Evolutionary conservation across 37 sponge, comb jelly and placozoan species (phyloP).

Genomic region (Tethya wilhelma): DNA sequence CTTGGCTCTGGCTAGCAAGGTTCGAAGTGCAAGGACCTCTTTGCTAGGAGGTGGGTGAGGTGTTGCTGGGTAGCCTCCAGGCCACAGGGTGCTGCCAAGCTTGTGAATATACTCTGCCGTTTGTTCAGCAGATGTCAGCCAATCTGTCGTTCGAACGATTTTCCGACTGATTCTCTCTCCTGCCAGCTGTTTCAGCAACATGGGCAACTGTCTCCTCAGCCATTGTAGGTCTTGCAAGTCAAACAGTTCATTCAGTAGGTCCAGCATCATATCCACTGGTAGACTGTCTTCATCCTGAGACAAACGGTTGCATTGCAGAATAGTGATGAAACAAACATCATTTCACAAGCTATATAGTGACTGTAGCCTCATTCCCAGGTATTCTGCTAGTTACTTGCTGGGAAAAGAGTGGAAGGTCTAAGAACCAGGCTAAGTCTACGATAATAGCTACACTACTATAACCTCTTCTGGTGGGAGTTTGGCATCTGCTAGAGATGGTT

Average conservation of each 20-base stretch:
- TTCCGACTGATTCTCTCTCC: slow-evolving; percentile 61
- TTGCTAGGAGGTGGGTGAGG: not conserved
- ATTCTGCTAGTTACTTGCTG: too few species aligned
- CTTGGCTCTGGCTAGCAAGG: slow-evolving; percentile 56
- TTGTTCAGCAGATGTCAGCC: slow-evolving; percentile 57
- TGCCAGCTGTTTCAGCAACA: slow-evolving; percentile 58
- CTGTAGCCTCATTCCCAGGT: too few species aligned
- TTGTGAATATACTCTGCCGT: slow-evolving; percentile 41
- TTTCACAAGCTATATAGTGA: too few species aligned
- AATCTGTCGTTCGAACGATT: slow-evolving; percentile 45
- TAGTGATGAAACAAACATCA: too few species aligned
- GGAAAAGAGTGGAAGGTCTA: too few species aligned
- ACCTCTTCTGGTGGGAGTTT: slow-evolving; percentile 15
- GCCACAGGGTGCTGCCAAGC: slow-evolving; percentile 64
- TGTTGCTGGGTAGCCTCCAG: slow-evolving; percentile 33
- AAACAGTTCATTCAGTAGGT: slow-evolving; percentile 72
- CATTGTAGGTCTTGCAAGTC: slow-evolving; percentile 53
- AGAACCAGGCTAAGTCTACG: too few species aligned
- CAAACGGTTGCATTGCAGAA: too few species aligned
- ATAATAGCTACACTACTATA: not conserved
- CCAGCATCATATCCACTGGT: slow-evolving; percentile 52
- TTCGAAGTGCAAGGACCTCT: slow-evolving; percentile 5
- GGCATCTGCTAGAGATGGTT: not conserved
- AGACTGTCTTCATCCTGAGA: slow-evolving; percentile 75
- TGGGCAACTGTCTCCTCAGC: slow-evolving; percentile 61